Evolutionary conservation across 2,888 invertebrate species (phyloP).

Genomic region (Diaperis boleti): DNA sequence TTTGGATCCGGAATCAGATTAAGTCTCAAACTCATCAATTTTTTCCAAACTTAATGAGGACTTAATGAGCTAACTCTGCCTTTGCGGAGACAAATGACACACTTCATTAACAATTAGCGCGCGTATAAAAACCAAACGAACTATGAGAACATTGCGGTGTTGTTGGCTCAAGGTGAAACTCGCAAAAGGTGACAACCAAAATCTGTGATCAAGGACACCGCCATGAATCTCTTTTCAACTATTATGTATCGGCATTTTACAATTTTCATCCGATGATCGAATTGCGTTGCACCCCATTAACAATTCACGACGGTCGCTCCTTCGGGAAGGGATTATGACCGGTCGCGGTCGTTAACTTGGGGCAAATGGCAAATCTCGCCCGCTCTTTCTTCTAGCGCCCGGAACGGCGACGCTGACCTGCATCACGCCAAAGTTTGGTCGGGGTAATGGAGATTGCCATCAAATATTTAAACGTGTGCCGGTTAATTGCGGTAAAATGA

Average conservation of each 20-base stretch:
- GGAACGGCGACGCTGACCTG: conserved; percentile 2
- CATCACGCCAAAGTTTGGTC: conserved; percentile 4
- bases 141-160: conserved; percentile 7
- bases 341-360: conserved; percentile 8
- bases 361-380: conserved; percentile 15
- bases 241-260: neutral
- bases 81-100: too few species aligned
- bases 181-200: conserved; percentile 16
- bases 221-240: neutral
- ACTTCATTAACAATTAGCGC: too few species aligned
- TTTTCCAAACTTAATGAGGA: too few species aligned
- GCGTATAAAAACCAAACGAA: too few species aligned
- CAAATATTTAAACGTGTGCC: conserved; percentile 9
- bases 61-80: too few species aligned
- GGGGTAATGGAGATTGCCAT: conserved; percentile 6
- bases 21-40: too few species aligned
- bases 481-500: conserved; percentile 17
- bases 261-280: neutral
- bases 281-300: conserved; percentile 4
- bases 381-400: neutral
- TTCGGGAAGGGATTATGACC: conserved; percentile 6
- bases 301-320: neutral
- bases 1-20: too few species aligned
- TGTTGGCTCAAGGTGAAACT: conserved; percentile 20
- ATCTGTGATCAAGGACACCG: conserved; percentile 9